phyloP scores from a whole-genome alignment of 2,797 vertebrate genomes.

The Morelia viridis region DNA sequence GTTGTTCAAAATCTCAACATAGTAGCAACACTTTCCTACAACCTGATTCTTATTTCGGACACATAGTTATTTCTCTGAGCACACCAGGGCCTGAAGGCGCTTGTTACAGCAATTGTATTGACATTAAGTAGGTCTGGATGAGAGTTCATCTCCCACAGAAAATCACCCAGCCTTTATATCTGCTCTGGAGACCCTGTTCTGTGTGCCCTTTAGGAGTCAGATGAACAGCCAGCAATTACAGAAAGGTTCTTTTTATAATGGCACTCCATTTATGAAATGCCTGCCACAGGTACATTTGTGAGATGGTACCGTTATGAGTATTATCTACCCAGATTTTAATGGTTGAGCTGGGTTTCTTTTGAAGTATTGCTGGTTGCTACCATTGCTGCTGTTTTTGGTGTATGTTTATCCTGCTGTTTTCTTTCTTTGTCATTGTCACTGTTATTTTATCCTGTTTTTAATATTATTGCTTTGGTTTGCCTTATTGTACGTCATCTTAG shows the following conservation, averaged over 20 bases:
- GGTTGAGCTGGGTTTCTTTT: neutral
- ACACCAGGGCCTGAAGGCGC: neutral
- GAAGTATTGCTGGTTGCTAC: neutral
- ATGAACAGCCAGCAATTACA: neutral
- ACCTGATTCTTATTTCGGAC: neutral
- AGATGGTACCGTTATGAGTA: neutral
- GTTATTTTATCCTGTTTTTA: neutral
- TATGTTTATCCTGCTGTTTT: neutral
- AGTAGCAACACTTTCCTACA: neutral
- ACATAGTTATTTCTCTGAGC: neutral
- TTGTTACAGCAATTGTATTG: neutral
- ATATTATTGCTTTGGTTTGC: neutral
- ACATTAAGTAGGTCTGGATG: neutral
- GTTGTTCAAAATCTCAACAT: neutral
- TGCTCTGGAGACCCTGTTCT: neutral
- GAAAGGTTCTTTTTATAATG: neutral
- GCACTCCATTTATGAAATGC: neutral
- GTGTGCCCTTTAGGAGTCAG: neutral
- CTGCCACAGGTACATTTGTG: neutral
- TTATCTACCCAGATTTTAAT: neutral
- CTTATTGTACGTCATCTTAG: neutral
- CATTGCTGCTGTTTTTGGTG: neutral
- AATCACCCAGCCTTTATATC: neutral
- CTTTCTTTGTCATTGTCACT: neutral
- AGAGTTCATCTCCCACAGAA: neutral